Evolutionary conservation across 2,797 vertebrate species (phyloP).

Genomic region (Sibirionetta formosa): DNA sequence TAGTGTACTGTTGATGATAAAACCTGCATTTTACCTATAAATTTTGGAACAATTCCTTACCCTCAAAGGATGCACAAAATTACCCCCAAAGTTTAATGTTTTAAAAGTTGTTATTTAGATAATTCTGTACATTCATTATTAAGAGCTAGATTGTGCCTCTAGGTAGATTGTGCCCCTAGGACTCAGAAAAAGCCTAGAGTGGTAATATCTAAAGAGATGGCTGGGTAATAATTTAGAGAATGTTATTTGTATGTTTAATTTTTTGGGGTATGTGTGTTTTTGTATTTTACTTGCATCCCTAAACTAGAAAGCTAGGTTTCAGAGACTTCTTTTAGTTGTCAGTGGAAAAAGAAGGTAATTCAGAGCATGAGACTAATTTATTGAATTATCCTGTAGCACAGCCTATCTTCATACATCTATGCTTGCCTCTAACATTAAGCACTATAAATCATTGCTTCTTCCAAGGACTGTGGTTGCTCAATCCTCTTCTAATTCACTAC

Average conservation of each 20-base stretch:
- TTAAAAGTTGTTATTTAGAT: neutral
- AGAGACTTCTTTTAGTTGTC: neutral
- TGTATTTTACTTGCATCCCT: neutral
- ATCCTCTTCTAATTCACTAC: neutral
- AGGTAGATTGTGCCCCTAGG: neutral
- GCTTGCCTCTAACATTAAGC: neutral
- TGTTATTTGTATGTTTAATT: neutral
- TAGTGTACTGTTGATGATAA: neutral
- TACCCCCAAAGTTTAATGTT: neutral
- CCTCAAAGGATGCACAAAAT: neutral
- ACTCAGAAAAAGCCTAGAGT: neutral
- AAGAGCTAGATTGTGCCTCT: neutral
- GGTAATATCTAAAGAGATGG: neutral
- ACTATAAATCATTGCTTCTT: neutral
- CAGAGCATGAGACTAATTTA: neutral
- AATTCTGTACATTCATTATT: neutral
- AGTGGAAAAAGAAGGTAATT: neutral
- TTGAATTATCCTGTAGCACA: neutral
- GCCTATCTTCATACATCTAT: neutral
- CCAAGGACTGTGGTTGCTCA: neutral
- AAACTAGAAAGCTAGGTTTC: neutral
- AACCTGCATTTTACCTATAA: too few relatives aligned
- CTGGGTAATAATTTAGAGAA: neutral
- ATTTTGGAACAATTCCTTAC: neutral
- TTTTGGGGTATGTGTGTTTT: neutral